A percentile compares a stretch with the other conserved stretches of the same genome.
phyloP scores from a whole-genome alignment of 2,797 vertebrate species.

The Eutrigla gurnardus region DNA sequence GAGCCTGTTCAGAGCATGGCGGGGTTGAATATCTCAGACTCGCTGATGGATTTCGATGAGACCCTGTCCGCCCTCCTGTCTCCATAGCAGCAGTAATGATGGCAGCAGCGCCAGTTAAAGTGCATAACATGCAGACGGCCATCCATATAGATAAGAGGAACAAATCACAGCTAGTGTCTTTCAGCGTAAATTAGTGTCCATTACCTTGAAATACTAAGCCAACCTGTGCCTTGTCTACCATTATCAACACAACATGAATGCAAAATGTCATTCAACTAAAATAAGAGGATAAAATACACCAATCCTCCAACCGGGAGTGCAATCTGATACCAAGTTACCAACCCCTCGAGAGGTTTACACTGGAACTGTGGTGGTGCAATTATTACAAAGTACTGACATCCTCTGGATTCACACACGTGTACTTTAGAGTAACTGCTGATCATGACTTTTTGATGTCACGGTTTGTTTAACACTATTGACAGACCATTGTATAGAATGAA shows the following conservation, averaged over 20 bases:
- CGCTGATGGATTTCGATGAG: slow-evolving; percentile 78
- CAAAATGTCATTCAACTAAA: slow-evolving; percentile 50
- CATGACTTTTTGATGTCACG: background rate
- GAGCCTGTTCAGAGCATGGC: slow-evolving; percentile 67
- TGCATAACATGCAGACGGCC: slow-evolving; percentile 69
- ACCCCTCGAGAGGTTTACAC: slow-evolving; percentile 17
- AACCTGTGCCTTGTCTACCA: slow-evolving; percentile 74
- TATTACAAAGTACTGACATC: slow-evolving; percentile 2
- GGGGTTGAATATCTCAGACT: slow-evolving; percentile 80
- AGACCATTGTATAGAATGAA: background rate
- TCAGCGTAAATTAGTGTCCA: slow-evolving; percentile 79
- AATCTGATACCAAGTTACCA: slow-evolving; percentile 40
- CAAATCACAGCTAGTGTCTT: slow-evolving; percentile 76
- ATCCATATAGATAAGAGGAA: slow-evolving; percentile 82
- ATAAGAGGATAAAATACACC: slow-evolving; percentile 52
- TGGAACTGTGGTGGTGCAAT: slow-evolving; percentile 12
- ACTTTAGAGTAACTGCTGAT: background rate
- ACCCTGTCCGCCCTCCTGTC: slow-evolving; percentile 77
- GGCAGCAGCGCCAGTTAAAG: slow-evolving; percentile 77
- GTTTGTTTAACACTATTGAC: slow-evolving; percentile 5
- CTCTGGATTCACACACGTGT: background rate
- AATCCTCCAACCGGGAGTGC: slow-evolving; percentile 25
- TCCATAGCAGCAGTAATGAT: slow-evolving; percentile 80
- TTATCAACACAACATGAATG: slow-evolving; percentile 69
- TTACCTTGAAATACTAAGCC: slow-evolving; percentile 80